Percentiles rank a stretch among this genome's conserved stretches.
These are phyloP conservation scores for Spodoptera exigua DNA, from an alignment of 2,888 invertebrate genomes.

Conservation along the genomic window DNA sequence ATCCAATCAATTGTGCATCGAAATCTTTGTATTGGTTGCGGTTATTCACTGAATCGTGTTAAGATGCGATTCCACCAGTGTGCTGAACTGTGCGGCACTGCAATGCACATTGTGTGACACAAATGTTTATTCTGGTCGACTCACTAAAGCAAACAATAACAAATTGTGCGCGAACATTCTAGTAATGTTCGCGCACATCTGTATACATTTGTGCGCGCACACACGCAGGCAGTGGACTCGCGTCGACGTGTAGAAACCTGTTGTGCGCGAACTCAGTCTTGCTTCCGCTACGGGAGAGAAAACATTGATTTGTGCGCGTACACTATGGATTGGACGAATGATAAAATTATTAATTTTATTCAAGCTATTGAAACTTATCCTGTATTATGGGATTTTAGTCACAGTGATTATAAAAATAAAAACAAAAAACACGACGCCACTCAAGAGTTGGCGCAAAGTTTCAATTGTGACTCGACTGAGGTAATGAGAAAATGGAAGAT, in stretches of 20 bases:
- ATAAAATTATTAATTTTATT: slow-evolving; percentile 45
- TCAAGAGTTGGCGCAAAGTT: slow-evolving; percentile 45
- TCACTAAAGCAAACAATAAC: slow-evolving; percentile 40
- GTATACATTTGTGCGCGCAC: slow-evolving; percentile 40
- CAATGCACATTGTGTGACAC: slow-evolving; percentile 16
- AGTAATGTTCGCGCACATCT: slow-evolving; percentile 44
- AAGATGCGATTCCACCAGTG: no score
- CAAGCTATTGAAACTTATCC: slow-evolving; percentile 46
- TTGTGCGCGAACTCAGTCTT: slow-evolving; percentile 52
- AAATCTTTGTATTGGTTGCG: no score
- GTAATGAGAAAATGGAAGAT: slow-evolving; percentile 53
- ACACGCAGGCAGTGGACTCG: slow-evolving; percentile 48
- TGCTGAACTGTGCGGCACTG: no score
- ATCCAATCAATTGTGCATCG: no score
- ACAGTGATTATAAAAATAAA: slow-evolving; percentile 50
- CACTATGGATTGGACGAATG: slow-evolving; percentile 37
- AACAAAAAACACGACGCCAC: slow-evolving; percentile 44
- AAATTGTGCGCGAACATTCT: slow-evolving; percentile 40
- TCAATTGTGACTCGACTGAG: slow-evolving; percentile 42
- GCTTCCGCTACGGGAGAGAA: slow-evolving; percentile 46
- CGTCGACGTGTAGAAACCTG: slow-evolving; percentile 29
- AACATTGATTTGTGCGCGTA: slow-evolving; percentile 49
- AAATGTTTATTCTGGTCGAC: slow-evolving; percentile 43
- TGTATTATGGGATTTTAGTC: slow-evolving; percentile 42
- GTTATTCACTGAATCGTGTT: no score